Conservation (phyloP, 2,113 vertebrate genomes). For the Eidolon helvum region DNA sequence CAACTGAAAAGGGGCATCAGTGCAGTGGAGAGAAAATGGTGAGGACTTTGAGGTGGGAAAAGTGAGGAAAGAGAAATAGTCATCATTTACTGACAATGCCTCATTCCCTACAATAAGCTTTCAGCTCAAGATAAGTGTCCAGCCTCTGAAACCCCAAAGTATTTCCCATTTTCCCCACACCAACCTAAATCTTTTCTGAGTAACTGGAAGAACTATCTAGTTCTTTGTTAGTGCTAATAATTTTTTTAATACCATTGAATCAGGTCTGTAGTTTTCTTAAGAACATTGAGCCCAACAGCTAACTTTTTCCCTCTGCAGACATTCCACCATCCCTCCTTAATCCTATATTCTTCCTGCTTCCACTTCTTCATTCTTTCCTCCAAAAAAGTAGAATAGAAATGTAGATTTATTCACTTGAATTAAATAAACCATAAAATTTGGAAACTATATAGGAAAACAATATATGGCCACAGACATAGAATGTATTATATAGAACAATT, state of each 20-base stretch:
- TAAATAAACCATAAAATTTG: constrained; percentile 25
- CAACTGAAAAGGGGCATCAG: not conserved
- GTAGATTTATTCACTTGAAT: not conserved
- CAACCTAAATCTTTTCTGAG: not conserved
- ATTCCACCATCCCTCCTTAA: not conserved
- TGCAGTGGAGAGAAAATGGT: not conserved
- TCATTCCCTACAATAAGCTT: not conserved
- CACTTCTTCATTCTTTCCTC: not conserved
- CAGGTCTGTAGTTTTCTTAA: not conserved
- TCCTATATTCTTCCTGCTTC: not conserved
- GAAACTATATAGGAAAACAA: not conserved
- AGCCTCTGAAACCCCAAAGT: not conserved
- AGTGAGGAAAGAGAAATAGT: not conserved
- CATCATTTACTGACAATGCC: not conserved
- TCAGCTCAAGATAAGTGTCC: not conserved
- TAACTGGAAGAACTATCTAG: not conserved
- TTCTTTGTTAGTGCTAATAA: not conserved
- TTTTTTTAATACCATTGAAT: not conserved
- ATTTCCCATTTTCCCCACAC: not conserved
- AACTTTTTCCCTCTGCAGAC: not conserved
- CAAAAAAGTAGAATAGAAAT: not conserved
- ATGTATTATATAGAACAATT: not conserved
- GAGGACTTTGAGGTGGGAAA: not conserved
- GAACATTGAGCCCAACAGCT: not conserved
- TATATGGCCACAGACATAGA: not conserved